A percentile compares a stretch with the other conserved stretches of the same genome.
Conservation (phyloP, 2,888 invertebrate genomes). For the Ischnus inquisitorius region DNA sequence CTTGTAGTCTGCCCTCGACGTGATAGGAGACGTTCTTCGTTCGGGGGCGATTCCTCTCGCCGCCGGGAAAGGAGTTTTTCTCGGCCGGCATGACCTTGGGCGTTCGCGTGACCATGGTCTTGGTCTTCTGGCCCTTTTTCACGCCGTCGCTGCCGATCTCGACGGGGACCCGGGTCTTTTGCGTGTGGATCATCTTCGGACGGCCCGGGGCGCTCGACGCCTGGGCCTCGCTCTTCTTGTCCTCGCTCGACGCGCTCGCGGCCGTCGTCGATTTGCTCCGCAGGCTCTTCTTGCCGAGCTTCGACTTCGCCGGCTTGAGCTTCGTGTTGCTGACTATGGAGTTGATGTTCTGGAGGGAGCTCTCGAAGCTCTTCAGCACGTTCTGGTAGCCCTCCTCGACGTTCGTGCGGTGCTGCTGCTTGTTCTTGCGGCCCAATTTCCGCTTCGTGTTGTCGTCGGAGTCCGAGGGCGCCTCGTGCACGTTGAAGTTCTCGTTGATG, state of each 20-base stretch:
- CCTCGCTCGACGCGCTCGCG: slow-evolving; percentile 77
- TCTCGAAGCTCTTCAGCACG: slow-evolving; percentile 83
- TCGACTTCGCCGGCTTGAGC: slow-evolving; percentile 79
- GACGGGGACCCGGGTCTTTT: slow-evolving; percentile 87
- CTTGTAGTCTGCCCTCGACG: slow-evolving; percentile 86
- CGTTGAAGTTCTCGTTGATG: slow-evolving; percentile 79
- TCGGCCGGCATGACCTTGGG: slow-evolving; percentile 84
- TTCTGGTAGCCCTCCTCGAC: slow-evolving; percentile 83
- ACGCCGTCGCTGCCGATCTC: slow-evolving; percentile 86
- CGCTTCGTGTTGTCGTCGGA: slow-evolving; percentile 84
- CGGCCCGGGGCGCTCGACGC: slow-evolving; percentile 86
- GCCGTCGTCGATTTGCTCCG: slow-evolving; percentile 82
- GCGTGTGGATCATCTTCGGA: slow-evolving; percentile 93
- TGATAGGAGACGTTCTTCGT: slow-evolving; percentile 90
- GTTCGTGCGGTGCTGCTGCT: slow-evolving; percentile 79
- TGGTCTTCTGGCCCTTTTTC: slow-evolving; percentile 87
- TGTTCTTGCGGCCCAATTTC: slow-evolving; percentile 82
- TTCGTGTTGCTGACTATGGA: slow-evolving; percentile 85
- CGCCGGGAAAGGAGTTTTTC: slow-evolving; percentile 84
- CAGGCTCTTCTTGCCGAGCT: slow-evolving; percentile 80
- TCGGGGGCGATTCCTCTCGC: slow-evolving; percentile 86
- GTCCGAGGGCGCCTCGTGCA: slow-evolving; percentile 80
- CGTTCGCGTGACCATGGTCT: slow-evolving; percentile 87
- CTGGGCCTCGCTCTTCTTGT: slow-evolving; percentile 78
- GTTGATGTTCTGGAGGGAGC: slow-evolving; percentile 84